These are phyloP conservation scores for Stegodyphus dumicola DNA, from an alignment of 1,140 invertebrate species.

Conservation along the genomic window DNA sequence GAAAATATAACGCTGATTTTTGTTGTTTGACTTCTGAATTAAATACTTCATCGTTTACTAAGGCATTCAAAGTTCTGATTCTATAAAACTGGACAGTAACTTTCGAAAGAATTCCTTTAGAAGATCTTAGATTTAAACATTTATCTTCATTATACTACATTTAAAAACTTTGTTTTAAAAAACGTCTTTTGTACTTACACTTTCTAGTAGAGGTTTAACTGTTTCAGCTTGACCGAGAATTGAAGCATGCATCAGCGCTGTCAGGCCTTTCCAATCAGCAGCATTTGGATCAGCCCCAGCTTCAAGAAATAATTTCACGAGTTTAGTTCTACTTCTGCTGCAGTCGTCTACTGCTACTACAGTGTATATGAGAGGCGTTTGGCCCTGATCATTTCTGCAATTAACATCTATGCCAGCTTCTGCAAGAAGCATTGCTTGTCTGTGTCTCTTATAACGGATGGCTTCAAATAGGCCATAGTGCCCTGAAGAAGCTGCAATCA, in stretches of 20 bases:
- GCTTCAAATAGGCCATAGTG: conserved; percentile 55
- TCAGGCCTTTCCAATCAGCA: conserved; percentile 64
- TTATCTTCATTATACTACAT: too few species aligned
- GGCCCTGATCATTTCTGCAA: conserved; percentile 62
- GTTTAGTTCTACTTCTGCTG: conserved; percentile 40
- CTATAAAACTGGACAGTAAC: too few species aligned
- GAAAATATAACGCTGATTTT: too few species aligned
- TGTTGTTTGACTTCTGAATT: too few species aligned
- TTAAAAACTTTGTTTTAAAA: too few species aligned
- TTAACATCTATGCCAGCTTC: conserved; percentile 63
- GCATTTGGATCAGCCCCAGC: conserved; percentile 65
- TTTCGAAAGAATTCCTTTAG: too few species aligned
- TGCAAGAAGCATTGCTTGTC: conserved; percentile 64
- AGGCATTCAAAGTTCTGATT: too few species aligned
- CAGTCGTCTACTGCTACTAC: conserved; percentile 57
- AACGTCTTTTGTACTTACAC: conserved; percentile 64
- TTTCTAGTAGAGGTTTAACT: conserved; percentile 61
- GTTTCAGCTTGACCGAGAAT: conserved; percentile 64
- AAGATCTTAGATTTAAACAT: too few species aligned
- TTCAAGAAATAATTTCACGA: conserved; percentile 63
- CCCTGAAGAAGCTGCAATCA: conserved; percentile 13
- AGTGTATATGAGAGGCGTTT: conserved; percentile 64
- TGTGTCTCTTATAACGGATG: conserved; percentile 39
- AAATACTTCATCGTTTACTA: too few species aligned
- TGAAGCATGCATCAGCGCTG: conserved; percentile 64